Evolutionary conservation across 2,888 invertebrate genomes (phyloP).

Genomic region (Leucophora obtusa): DNA sequence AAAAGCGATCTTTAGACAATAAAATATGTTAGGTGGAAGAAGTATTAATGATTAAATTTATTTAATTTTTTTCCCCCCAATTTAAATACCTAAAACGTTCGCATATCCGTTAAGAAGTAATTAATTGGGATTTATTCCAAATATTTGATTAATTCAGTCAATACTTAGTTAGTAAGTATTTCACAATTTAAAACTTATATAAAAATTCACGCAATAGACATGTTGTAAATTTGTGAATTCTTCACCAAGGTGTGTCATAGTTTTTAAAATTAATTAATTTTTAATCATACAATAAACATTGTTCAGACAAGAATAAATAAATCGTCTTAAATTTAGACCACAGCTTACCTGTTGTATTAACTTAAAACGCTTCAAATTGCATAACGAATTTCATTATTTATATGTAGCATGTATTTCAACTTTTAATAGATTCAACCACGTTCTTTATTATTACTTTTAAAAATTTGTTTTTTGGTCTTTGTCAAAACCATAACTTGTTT

Average conservation of each 20-base stretch:
- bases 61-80: too few species aligned
- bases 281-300: background rate
- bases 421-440: background rate
- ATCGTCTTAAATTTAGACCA: background rate
- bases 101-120: too few species aligned
- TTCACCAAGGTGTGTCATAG: background rate
- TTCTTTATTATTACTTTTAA: background rate
- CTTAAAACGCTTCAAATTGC: background rate
- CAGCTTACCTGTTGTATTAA: background rate
- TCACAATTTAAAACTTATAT: too few species aligned
- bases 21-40: too few species aligned
- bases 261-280: background rate
- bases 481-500: background rate
- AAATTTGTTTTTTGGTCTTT: background rate
- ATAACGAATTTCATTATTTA: background rate
- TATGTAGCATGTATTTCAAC: background rate
- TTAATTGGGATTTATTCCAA: too few species aligned
- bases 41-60: too few species aligned
- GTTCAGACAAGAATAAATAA: background rate
- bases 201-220: background rate
- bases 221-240: background rate
- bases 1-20: background rate
- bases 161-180: too few species aligned
- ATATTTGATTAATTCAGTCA: too few species aligned
- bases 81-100: too few species aligned